A percentile compares a stretch with the other conserved stretches of the same genome.
These are phyloP conservation scores for Lycophotia porphyrea DNA, from an alignment of 2,888 invertebrate species.

Conservation along the genomic window DNA sequence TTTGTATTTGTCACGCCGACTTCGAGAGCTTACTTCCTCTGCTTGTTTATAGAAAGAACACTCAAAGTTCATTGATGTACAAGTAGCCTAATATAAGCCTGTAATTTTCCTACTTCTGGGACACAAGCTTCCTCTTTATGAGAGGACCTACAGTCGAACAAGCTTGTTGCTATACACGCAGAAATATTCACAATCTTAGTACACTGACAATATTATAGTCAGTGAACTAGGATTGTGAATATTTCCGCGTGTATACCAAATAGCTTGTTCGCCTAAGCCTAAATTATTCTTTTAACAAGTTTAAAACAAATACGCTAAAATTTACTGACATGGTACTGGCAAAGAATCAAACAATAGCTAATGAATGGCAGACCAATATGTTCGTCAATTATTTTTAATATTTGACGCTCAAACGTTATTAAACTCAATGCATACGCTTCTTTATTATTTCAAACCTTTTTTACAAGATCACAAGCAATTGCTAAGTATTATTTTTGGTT, in stretches of 20 bases:
- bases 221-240: too few relatives aligned
- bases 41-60: too few relatives aligned
- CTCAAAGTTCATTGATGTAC: background rate
- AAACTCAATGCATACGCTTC: background rate
- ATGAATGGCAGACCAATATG: background rate
- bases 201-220: too few relatives aligned
- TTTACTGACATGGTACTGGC: background rate
- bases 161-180: too few relatives aligned
- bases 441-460: constrained; percentile 14
- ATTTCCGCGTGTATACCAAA: too few relatives aligned
- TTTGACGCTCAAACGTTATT: background rate
- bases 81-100: background rate
- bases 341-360: background rate
- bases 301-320: background rate
- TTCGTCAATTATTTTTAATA: constrained; percentile 20
- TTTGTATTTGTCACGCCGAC: too few relatives aligned
- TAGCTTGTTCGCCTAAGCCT: too few relatives aligned
- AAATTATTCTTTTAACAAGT: background rate
- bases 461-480: background rate
- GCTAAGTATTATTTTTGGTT: background rate
- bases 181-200: too few relatives aligned
- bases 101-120: background rate
- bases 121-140: background rate
- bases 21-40: too few relatives aligned
- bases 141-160: background rate